Percentiles rank a stretch among this genome's conserved stretches.
phyloP scores from a whole-genome alignment of 2,888 invertebrate genomes.

The Cepaea hortensis region DNA sequence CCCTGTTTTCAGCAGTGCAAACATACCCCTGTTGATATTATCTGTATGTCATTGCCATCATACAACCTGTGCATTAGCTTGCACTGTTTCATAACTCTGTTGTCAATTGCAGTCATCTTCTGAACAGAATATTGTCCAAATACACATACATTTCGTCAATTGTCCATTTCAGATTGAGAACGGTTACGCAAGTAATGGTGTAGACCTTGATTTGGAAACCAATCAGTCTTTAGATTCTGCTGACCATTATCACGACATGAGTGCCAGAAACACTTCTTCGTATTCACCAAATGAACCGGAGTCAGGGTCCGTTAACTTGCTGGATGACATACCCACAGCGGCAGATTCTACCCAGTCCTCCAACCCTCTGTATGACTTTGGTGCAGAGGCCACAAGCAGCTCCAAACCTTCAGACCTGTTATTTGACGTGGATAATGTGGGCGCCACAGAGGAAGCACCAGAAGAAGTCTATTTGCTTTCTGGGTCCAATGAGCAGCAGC shows the following conservation, averaged over 20 bases:
- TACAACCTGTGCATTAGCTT: no score
- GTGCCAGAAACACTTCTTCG: slow-evolving; percentile 22
- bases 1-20: no score
- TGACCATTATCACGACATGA: slow-evolving; percentile 14
- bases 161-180: slow-evolving; percentile 15
- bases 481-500: slow-evolving; percentile 6
- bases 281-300: slow-evolving; percentile 54
- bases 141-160: not conserved
- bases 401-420: slow-evolving; percentile 20
- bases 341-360: not conserved
- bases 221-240: slow-evolving; percentile 25
- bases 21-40: not conserved
- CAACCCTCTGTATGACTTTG: slow-evolving; percentile 42
- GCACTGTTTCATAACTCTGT: no score
- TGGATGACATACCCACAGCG: no score
- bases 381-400: slow-evolving; percentile 43
- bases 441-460: not conserved
- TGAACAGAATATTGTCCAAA: not conserved
- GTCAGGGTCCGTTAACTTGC: not conserved
- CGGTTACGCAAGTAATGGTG: slow-evolving; percentile 18
- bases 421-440: slow-evolving; percentile 15
- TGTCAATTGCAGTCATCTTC: not conserved
- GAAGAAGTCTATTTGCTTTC: not conserved
- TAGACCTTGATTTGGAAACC: slow-evolving; percentile 38
- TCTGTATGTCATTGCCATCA: not conserved